Conservation (phyloP, 2,888 invertebrate genomes). For the Oligia fasciuncula region DNA sequence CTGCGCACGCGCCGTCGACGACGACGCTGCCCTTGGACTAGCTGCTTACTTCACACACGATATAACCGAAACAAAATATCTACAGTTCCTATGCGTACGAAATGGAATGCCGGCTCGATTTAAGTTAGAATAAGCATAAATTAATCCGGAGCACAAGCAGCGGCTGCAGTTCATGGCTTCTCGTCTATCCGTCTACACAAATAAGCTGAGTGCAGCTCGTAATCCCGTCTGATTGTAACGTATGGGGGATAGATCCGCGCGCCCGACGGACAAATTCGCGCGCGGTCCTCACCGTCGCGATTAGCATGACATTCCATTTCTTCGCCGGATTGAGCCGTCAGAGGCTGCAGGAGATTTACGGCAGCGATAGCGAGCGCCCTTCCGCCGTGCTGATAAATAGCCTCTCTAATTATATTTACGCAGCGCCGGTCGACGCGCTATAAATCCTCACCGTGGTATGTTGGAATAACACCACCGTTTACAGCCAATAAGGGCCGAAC, state of each 20-base stretch:
- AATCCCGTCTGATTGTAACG: conserved; percentile 77
- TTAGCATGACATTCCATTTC: conserved; percentile 79
- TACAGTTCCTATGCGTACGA: conserved; percentile 14
- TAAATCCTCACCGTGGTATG: conserved; percentile 85
- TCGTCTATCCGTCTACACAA: conserved; percentile 41
- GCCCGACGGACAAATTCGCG: conserved; percentile 75
- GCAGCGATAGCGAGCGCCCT: conserved; percentile 86
- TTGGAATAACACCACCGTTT: conserved; percentile 82
- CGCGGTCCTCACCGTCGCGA: conserved; percentile 62
- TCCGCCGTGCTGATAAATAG: conserved; percentile 88
- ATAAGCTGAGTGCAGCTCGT: conserved; percentile 43
- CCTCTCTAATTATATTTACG: conserved; percentile 90
- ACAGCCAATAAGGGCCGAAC: conserved; percentile 76
- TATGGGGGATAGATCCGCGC: conserved; percentile 70
- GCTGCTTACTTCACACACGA: conserved; percentile 71
- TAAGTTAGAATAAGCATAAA: conserved; percentile 47
- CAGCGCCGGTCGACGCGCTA: conserved; percentile 85
- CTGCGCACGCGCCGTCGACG: conserved; percentile 70
- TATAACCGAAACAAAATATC: conserved; percentile 69
- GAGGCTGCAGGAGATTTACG: conserved; percentile 84
- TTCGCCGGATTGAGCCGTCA: conserved; percentile 87
- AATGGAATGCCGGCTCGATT: conserved; percentile 37
- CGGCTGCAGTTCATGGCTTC: conserved; percentile 11
- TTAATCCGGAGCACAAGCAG: conserved; percentile 14
- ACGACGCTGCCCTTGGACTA: conserved; percentile 74